These are phyloP conservation scores for Sebastiscus albofasciatus DNA, from an alignment of 2,797 vertebrate species.

Conservation along the genomic window DNA sequence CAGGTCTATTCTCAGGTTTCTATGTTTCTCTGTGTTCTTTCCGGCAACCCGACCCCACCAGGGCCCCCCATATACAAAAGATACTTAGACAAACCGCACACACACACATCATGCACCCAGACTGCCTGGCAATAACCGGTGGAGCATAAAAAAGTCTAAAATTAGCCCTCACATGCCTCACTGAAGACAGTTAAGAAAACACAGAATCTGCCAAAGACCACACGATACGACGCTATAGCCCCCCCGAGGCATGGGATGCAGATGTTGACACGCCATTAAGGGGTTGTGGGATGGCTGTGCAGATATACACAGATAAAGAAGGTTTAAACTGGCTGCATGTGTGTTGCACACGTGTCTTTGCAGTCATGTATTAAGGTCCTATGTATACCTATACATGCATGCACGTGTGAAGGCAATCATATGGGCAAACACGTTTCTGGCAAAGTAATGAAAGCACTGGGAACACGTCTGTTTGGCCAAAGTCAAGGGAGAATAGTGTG, in stretches of 20 bases:
- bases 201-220: slow-evolving; percentile 59
- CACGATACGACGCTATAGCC: not conserved
- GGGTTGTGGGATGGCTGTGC: slow-evolving; percentile 12
- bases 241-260: slow-evolving; percentile 34
- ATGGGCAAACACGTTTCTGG: slow-evolving; percentile 11
- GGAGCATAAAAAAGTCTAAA: slow-evolving; percentile 63
- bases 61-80: slow-evolving; percentile 1
- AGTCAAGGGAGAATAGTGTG: not conserved
- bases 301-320: slow-evolving; percentile 48
- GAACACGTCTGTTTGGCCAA: not conserved
- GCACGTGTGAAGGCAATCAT: slow-evolving; percentile 20
- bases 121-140: slow-evolving; percentile 29
- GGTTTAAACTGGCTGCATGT: slow-evolving; percentile 24
- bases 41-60: not conserved
- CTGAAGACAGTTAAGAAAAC: slow-evolving; percentile 55
- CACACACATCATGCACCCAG: slow-evolving; percentile 1
- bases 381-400: not conserved
- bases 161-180: slow-evolving; percentile 61
- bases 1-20: slow-evolving; percentile 1
- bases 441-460: not conserved
- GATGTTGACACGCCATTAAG: slow-evolving; percentile 48
- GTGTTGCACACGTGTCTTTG: slow-evolving; percentile 6
- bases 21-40: slow-evolving; percentile 7
- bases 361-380: not conserved
- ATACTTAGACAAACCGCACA: not conserved